Evolutionary conservation across 1,140 invertebrate species (phyloP).

Genomic region (Nymphalis io): DNA sequence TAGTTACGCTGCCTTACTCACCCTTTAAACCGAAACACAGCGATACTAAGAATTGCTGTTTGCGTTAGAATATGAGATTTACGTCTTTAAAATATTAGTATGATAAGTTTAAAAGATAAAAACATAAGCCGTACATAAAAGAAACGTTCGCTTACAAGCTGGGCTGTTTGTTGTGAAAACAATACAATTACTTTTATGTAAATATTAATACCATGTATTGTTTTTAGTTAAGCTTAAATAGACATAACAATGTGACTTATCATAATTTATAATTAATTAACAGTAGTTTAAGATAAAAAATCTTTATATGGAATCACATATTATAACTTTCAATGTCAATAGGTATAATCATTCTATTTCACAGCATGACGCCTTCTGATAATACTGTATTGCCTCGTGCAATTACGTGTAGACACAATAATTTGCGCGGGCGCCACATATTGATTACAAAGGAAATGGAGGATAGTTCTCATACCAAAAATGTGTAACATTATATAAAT

Average conservation of each 20-base stretch:
- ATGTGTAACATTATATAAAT: constrained; percentile 1
- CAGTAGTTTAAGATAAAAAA: constrained; percentile 15
- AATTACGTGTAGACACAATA: constrained; percentile 39
- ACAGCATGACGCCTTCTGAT: constrained; percentile 24
- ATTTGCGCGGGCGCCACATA: constrained; percentile 32
- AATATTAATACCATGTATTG: not conserved
- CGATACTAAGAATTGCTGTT: too few species aligned
- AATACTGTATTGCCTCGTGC: constrained; percentile 24
- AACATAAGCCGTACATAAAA: not conserved
- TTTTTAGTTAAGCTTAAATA: not conserved
- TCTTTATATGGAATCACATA: not conserved
- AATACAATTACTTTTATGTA: not conserved
- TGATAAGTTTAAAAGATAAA: not conserved
- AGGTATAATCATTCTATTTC: constrained; percentile 25
- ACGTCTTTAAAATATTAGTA: not conserved
- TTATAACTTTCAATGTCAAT: constrained; percentile 18
- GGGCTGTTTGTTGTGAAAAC: not conserved
- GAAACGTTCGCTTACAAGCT: not conserved
- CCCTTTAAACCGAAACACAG: too few species aligned
- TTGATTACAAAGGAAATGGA: constrained; percentile 23
- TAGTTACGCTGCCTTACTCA: too few species aligned
- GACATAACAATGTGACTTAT: constrained; percentile 6
- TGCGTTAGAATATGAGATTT: too few species aligned
- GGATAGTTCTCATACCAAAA: constrained; percentile 26
- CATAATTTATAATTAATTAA: constrained; percentile 11